A percentile compares a stretch with the other conserved stretches of the same genome.
phyloP scores from a whole-genome alignment of 2,113 vertebrate genomes.

The Phalacrocorax pelagicus region DNA sequence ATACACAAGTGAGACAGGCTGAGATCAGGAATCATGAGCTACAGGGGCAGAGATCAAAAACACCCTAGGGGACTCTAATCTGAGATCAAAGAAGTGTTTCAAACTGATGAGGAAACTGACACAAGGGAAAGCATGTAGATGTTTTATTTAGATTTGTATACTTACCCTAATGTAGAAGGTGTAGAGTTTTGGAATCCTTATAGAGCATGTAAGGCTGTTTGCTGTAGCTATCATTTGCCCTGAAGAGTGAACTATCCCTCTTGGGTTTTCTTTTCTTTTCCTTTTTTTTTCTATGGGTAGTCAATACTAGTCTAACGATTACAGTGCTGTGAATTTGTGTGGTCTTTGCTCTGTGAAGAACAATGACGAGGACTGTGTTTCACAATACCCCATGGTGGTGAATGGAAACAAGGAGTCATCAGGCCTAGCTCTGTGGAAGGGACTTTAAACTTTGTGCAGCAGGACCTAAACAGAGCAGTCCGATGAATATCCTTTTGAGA shows the following conservation, averaged over 20 bases:
- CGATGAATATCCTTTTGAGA: neutral
- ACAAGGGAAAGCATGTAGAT: constrained; percentile 37
- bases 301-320: neutral
- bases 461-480: neutral
- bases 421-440: neutral
- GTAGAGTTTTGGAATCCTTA: neutral
- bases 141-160: constrained; percentile 31
- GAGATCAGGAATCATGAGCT: constrained; percentile 12
- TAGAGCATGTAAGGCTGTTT: neutral
- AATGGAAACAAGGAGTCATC: neutral
- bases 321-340: neutral
- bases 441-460: neutral
- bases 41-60: constrained; percentile 33
- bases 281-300: neutral
- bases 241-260: neutral
- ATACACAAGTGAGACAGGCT: neutral
- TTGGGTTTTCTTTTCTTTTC: neutral
- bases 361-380: neutral
- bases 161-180: neutral
- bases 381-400: fast-evolving
- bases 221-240: neutral
- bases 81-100: constrained; percentile 50
- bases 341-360: neutral
- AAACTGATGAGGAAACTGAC: constrained; percentile 41
- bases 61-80: neutral